Conservation (phyloP, 2,888 invertebrate genomes). For the Busseola fusca region DNA sequence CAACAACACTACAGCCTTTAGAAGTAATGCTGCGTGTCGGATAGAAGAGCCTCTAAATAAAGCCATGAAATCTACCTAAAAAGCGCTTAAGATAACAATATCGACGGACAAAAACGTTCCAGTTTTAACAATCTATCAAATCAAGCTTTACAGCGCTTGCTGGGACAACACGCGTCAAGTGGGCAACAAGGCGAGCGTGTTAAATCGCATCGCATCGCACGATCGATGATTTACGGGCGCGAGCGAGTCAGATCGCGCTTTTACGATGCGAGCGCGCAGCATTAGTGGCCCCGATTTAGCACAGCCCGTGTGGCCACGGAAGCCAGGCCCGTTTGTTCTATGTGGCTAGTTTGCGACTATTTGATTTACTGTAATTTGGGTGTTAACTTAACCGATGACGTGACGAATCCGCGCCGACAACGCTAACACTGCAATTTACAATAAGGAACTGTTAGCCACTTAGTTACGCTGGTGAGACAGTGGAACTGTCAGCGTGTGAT, state of each 20-base stretch:
- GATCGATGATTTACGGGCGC: slow-evolving; percentile 82
- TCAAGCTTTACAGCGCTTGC: slow-evolving; percentile 52
- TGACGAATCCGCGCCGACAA: slow-evolving; percentile 58
- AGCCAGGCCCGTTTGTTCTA: slow-evolving; percentile 68
- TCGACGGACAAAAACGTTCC: background rate
- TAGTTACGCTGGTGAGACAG: slow-evolving; percentile 53
- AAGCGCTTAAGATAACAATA: slow-evolving; percentile 1
- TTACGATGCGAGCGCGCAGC: slow-evolving; percentile 71
- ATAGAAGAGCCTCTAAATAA: slow-evolving; percentile 6
- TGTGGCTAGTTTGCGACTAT: slow-evolving; percentile 71
- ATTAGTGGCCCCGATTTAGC: slow-evolving; percentile 74
- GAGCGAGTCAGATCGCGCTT: slow-evolving; percentile 79
- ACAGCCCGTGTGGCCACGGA: slow-evolving; percentile 78
- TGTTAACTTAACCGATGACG: slow-evolving; percentile 65
- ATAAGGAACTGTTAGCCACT: slow-evolving; percentile 60
- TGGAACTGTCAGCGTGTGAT: slow-evolving; percentile 57
- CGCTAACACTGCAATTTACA: slow-evolving; percentile 62
- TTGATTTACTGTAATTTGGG: slow-evolving; percentile 77
- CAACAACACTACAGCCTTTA: slow-evolving; percentile 25
- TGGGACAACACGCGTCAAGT: slow-evolving; percentile 42
- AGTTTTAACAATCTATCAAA: slow-evolving; percentile 10
- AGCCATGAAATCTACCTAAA: slow-evolving; percentile 17
- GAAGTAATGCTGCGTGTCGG: slow-evolving; percentile 6
- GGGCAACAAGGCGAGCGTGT: slow-evolving; percentile 67
- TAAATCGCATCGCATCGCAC: slow-evolving; percentile 82